Evolutionary conservation across 2,113 vertebrate genomes (phyloP).

Genomic region (Microtus oregoni): DNA sequence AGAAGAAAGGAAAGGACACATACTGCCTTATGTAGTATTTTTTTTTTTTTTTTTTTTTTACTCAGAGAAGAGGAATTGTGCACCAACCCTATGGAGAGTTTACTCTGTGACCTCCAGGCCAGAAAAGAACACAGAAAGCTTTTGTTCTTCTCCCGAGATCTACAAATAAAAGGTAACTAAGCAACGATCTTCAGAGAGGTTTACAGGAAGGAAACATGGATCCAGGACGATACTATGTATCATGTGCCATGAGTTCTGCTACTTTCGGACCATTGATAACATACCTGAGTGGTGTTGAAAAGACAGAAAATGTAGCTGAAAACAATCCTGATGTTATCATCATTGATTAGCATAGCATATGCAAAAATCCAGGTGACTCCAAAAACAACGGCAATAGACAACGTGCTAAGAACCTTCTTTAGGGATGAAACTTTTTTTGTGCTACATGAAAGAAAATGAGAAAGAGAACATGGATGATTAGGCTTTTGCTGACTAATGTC

Average conservation of each 20-base stretch:
- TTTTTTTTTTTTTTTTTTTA: not conserved
- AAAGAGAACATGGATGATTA: constrained; percentile 13
- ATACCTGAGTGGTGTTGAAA: constrained; percentile 84
- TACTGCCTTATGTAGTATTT: not conserved
- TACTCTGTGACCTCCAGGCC: not conserved
- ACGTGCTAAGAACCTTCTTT: constrained; percentile 82
- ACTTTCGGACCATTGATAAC: constrained; percentile 38
- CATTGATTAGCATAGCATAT: constrained; percentile 83
- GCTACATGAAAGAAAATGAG: constrained; percentile 67
- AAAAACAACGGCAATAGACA: constrained; percentile 82
- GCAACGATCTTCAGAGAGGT: not conserved
- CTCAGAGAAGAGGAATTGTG: not conserved
- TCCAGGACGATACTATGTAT: not conserved
- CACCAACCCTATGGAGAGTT: not conserved
- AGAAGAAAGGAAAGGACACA: not conserved
- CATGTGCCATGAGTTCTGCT: not conserved
- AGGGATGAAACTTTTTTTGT: constrained; percentile 80
- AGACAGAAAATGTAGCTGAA: constrained; percentile 87
- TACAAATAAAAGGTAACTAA: constrained; percentile 3
- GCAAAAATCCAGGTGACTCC: constrained; percentile 85
- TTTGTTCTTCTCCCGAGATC: not conserved
- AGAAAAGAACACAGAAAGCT: not conserved
- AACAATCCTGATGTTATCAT: not conserved
- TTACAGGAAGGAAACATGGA: constrained; percentile 14
- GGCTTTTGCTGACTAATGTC: not conserved